Percentiles rank a stretch among this genome's conserved stretches.
Conservation (phyloP, 2,113 vertebrate species). For the Callocephalon fimbriatum region DNA sequence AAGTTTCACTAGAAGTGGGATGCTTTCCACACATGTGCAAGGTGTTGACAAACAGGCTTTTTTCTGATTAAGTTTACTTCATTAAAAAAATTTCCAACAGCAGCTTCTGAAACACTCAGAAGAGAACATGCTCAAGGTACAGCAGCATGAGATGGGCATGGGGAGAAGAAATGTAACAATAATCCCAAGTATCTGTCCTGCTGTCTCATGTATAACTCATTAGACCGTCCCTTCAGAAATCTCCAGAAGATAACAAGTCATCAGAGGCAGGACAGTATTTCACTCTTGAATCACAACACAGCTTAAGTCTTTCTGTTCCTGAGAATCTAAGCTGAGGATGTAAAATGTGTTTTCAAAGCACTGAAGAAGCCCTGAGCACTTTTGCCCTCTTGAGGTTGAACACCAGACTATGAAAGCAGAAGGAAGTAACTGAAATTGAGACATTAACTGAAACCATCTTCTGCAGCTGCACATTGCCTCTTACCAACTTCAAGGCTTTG, state of each 20-base stretch:
- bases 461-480: not conserved
- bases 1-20: not conserved
- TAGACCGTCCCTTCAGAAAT: not conserved
- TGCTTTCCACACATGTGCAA: accelerated
- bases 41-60: not conserved
- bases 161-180: not conserved
- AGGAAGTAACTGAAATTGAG: not conserved
- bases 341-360: not conserved
- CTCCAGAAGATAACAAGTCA: not conserved
- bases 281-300: not conserved
- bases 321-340: not conserved
- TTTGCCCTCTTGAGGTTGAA: not conserved
- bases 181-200: not conserved
- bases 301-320: not conserved
- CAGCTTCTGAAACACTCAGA: not conserved
- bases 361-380: not conserved
- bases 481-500: not conserved
- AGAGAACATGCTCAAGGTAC: not conserved
- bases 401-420: not conserved
- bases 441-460: not conserved
- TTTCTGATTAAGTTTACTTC: not conserved
- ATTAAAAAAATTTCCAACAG: not conserved
- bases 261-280: accelerated
- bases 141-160: not conserved
- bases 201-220: not conserved